Base-by-base conservation (phyloP, 2,113 vertebrate genomes). In the Typhlomys cinereus region DNA sequence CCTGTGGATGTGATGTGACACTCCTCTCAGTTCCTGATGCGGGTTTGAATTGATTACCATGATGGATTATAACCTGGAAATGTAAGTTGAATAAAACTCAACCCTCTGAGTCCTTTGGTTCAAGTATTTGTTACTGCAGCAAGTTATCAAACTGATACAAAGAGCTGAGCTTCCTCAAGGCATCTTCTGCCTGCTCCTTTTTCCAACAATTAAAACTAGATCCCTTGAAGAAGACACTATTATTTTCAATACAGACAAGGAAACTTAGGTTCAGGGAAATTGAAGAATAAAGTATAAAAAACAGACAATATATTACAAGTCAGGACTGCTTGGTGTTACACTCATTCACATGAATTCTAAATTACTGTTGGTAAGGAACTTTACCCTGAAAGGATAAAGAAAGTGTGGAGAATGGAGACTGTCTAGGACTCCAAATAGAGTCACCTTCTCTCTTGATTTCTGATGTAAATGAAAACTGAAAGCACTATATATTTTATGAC, bases 241-340 rank as follows among this genome's bases (percentile, higher is more conserved):
- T 80, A 75, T 88, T 84, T 34, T 46, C 50, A 85, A 80, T 57
- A 89, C 9, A 91, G n/a, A 66, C 27, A 85, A 85, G 34, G 29
- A 87, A 85, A 85, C 31, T 41, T 36, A 76, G 50, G 41, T 34
- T 41, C 41, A 62, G 20, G 67, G 52, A 89, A 6, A n/a, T 27
- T 75, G 21, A 50, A 78, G 44, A 74, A 18, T 14, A 36, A 74
- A 81, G 59, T 10, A 8, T 86, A 67, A 66, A 44, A 7, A 25
- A 18, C 44, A 59, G 64, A 17, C 5, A 66, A 12, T 5, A 62
- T 23, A 92, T 17, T 66, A 27, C 29, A 12, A 71, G 54, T 76
- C 34, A 44, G n/a, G 31, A 54, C 36, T 67, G 41, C 13, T 54
- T 85, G 59, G 23, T 44, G 92, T 52, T 23, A 67, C 36, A 13